Base-by-base conservation (phyloP, 2,113 vertebrate genomes). In the Passer domesticus region DNA sequence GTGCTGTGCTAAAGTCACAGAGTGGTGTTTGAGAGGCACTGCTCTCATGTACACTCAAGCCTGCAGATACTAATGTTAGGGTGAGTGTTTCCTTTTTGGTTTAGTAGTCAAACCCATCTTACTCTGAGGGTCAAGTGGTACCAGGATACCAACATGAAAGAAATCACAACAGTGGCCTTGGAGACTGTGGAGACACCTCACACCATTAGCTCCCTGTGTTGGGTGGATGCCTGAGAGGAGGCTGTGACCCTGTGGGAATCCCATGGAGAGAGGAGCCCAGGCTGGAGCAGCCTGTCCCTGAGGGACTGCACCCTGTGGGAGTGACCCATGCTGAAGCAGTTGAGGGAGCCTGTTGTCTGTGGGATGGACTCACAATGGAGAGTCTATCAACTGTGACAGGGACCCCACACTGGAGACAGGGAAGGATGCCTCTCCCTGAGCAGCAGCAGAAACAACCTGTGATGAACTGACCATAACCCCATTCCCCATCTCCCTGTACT, bases 311-410 rank as follows among this genome's bases (percentile, higher is more conserved):
- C 20, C 24, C 43, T 8, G 4, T 25, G 60, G 43, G 31, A 66
- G 60, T 66, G 50, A 58, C 8, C 24, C 30, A 33, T 14, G 39
- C 33, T 22, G 27, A 21, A 55, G 23, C 8, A 46, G 13, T 39
- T 55, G 22, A 17, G 49, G 27, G 6, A 10, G 11, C 31, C 39
- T 31, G 2, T 5, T 37, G 22, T 18, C 39, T 55, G n/a, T 18
- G 49, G 49, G n/a, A 63, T 22, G n/a, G 58, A 46, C 22, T 37
- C 58, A 33, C 0, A 0, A 3, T 50, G 60, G 35, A 58, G 13
- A 43, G 13, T 49, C 31, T 67, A 6, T 58, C 13, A 17, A 20
- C 20, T 41, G 20, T 58, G 30, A 31, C 30, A 75, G 19, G 7
- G 15, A 47, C n/a, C n/a, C 35, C 41, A 56, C 35, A 30, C 15